Evolutionary conservation across 2,888 invertebrate species (phyloP).

Genomic region (Cosmopolites sordidus): DNA sequence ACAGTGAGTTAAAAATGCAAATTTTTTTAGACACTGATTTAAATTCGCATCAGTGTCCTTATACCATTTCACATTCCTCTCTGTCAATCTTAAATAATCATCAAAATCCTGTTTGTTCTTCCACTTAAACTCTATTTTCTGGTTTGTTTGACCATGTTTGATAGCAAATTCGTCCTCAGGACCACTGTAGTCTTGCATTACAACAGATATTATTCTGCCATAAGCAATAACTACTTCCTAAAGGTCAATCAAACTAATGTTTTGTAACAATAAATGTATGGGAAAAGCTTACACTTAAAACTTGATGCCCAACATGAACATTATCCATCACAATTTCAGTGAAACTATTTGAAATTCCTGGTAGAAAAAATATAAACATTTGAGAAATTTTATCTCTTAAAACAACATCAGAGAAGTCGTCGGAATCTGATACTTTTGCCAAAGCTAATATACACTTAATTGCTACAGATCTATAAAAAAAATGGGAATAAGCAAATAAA

Average conservation of each 20-base stretch:
- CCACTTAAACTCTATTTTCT: background rate
- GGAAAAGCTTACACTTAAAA: slow-evolving; percentile 53
- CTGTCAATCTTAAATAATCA: slow-evolving; percentile 43
- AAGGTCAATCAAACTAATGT: background rate
- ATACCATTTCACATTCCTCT: slow-evolving; percentile 56
- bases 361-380: slow-evolving; percentile 59
- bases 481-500: background rate
- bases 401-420: slow-evolving; percentile 54
- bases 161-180: slow-evolving; percentile 28
- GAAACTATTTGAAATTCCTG: slow-evolving; percentile 59
- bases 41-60: slow-evolving; percentile 56
- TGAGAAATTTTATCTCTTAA: slow-evolving; percentile 54
- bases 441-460: slow-evolving; percentile 61
- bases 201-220: slow-evolving; percentile 47
- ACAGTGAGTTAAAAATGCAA: slow-evolving; percentile 56
- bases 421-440: slow-evolving; percentile 56
- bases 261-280: background rate
- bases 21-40: slow-evolving; percentile 49
- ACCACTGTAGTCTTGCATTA: slow-evolving; percentile 48
- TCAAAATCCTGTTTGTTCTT: slow-evolving; percentile 39
- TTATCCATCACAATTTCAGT: slow-evolving; percentile 56
- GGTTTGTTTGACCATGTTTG: background rate
- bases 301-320: slow-evolving; percentile 59
- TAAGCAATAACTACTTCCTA: slow-evolving; percentile 49
- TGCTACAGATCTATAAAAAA: slow-evolving; percentile 47